Percentiles rank a stretch among this genome's conserved stretches.
These are phyloP conservation scores for Eucera pruinosa DNA, from an alignment of 2,888 invertebrate genomes.

Conservation along the genomic window DNA sequence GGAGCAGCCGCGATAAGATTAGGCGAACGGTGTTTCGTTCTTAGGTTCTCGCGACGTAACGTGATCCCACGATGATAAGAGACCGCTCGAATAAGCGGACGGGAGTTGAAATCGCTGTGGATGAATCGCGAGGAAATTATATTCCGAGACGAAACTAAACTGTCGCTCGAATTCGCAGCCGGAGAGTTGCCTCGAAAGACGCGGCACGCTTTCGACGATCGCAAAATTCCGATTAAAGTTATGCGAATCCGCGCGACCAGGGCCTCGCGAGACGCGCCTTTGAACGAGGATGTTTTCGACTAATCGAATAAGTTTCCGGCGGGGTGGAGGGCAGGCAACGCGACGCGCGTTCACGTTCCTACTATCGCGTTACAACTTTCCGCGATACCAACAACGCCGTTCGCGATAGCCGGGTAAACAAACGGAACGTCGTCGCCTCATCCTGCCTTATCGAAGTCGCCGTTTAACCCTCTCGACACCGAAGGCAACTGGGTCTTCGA, in stretches of 20 bases:
- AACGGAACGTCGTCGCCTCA: too few species aligned
- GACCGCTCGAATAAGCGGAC: neutral
- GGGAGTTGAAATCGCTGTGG: too few species aligned
- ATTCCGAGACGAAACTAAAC: too few species aligned
- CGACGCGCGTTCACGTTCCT: neutral
- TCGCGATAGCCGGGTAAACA: conserved; percentile 19
- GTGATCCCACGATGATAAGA: too few species aligned
- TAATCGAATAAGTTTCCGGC: neutral
- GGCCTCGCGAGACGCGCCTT: too few species aligned
- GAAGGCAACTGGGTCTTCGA: too few species aligned
- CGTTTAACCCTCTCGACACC: too few species aligned
- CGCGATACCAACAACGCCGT: neutral
- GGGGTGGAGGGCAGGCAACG: neutral
- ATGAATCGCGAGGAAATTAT: too few species aligned
- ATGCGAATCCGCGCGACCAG: too few species aligned
- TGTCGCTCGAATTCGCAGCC: too few species aligned
- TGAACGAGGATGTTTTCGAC: neutral
- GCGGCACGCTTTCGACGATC: neutral
- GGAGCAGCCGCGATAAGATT: conserved; percentile 28
- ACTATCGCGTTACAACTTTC: neutral
- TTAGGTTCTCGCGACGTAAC: neutral
- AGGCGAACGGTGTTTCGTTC: neutral
- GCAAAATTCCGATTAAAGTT: neutral
- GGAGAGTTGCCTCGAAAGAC: too few species aligned
- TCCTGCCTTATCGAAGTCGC: too few species aligned